Evolutionary conservation across 2,888 invertebrate species (phyloP).

Genomic region (Craniophora ligustri): DNA sequence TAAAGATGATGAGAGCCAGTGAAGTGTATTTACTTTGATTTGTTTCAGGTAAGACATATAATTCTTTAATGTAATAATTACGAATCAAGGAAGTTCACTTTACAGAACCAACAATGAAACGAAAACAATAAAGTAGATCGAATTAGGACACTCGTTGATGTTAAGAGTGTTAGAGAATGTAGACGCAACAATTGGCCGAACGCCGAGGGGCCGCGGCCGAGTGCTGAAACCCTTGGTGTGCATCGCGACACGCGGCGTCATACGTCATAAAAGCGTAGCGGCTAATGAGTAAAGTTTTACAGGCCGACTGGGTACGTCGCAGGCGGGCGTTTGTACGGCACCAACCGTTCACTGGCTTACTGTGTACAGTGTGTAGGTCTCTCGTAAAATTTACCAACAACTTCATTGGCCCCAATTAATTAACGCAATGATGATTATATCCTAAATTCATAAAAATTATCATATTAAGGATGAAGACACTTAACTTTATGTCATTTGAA

Average conservation of each 20-base stretch:
- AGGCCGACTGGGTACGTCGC: constrained; percentile 38
- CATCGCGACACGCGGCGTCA: constrained; percentile 37
- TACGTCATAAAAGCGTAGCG: constrained; percentile 59
- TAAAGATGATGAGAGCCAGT: too few relatives aligned
- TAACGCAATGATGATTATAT: constrained; percentile 33
- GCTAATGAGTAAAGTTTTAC: constrained; percentile 68
- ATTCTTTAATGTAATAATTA: too few relatives aligned
- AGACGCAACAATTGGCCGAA: constrained; percentile 43
- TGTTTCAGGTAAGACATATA: too few relatives aligned
- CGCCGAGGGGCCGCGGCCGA: constrained; percentile 23
- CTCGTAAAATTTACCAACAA: constrained; percentile 22
- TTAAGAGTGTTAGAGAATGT: constrained; percentile 17
- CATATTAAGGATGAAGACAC: too few relatives aligned
- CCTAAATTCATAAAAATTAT: too few relatives aligned
- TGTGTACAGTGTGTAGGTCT: too few relatives aligned
- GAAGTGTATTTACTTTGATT: too few relatives aligned
- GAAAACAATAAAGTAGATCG: constrained; percentile 23
- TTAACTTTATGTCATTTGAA: constrained; percentile 10
- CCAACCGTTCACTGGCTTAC: constrained; percentile 30
- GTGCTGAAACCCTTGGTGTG: constrained; percentile 35
- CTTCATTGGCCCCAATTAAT: constrained; percentile 24
- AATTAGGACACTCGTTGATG: constrained; percentile 32
- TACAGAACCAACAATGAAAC: constrained; percentile 1
- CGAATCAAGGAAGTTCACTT: too few relatives aligned
- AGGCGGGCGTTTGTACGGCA: constrained; percentile 33